phyloP scores from a whole-genome alignment of 2,888 invertebrate genomes.

The Polyploca ridens region DNA sequence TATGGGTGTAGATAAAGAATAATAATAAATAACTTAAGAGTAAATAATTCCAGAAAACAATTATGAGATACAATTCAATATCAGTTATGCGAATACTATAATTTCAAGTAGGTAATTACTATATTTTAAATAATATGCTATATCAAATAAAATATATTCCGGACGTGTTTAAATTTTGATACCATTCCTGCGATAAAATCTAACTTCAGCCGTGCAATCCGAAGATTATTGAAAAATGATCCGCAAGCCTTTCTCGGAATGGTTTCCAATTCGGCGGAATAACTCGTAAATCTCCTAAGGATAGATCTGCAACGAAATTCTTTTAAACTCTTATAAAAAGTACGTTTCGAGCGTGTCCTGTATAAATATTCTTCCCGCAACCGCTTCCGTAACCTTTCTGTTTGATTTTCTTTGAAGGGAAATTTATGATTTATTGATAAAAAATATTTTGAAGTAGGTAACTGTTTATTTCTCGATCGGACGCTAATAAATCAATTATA shows the following conservation, averaged over 20 bases:
- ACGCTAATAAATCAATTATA: neutral
- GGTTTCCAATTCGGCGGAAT: slow-evolving; percentile 58
- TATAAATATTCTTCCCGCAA: slow-evolving; percentile 15
- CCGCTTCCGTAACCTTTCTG: neutral
- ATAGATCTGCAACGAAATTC: slow-evolving; percentile 40
- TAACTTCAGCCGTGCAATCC: slow-evolving; percentile 45
- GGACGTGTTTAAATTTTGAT: neutral
- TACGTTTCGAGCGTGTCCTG: slow-evolving; percentile 20
- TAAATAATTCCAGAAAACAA: too few relatives aligned
- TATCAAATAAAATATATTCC: too few relatives aligned
- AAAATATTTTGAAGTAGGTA: neutral
- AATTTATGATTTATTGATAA: neutral
- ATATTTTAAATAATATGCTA: too few relatives aligned
- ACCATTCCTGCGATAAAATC: neutral
- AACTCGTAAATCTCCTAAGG: slow-evolving; percentile 54
- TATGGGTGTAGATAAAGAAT: too few relatives aligned
- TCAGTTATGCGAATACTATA: too few relatives aligned
- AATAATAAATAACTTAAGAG: too few relatives aligned
- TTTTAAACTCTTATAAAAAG: slow-evolving; percentile 47
- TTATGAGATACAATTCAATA: too few relatives aligned
- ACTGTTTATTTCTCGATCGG: neutral
- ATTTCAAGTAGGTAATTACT: too few relatives aligned
- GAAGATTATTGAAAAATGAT: slow-evolving; percentile 71
- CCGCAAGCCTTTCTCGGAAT: slow-evolving; percentile 47
- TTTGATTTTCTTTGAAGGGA: slow-evolving; percentile 1